Evolutionary conservation across 2,113 vertebrate species (phyloP), one percentile per base, ranked within the genome.

Genomic region (Mixornis gularis): DNA sequence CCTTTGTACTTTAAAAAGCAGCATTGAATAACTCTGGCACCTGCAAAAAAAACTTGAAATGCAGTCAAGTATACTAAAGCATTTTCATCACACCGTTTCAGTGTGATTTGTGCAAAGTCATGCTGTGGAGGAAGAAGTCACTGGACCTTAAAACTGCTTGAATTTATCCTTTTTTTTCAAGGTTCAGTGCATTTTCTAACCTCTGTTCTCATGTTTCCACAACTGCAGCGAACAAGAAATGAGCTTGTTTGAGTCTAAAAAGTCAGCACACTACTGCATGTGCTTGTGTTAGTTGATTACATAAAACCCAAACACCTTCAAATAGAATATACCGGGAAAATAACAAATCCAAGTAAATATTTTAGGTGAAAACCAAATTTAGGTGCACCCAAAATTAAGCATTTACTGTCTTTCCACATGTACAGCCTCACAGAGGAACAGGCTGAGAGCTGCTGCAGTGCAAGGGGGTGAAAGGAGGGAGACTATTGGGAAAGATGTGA

Each of bases 71-170:
- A 36, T 68, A 13, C 34, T 52, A 72, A 63, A 27, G 38, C 36
- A 29, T 41, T 69, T 93, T 81, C 30, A 30, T 62, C 49, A 55
- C 27, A 10, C 29, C 0, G 2, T 55, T 91, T 59, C 9, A 2
- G 16, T 76, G 38, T 72, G 48, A 78, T 93, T 95, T 96, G 48
- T 95, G 81, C 79, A 40, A 87, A 94, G 80, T 94, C 71, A 93
- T 94, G 93, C 77, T 86, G 78, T 76, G 52, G 49, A 93, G 36
- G 60, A 69, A 89, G 69, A 94, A 90, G 74, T 51, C 58, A 92
- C 34, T 44, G 90, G 80, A 92, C 78, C 81, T 95, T 94, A 90
- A 89, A 94, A 87, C 38, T 49, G 13, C 60, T 85, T 87, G 70
- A 77, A 81, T 82, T 95, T 89, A 89, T 93, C 85, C 62, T 58